Percentiles rank a stretch among this genome's conserved stretches.
Evolutionary conservation across 2,797 vertebrate species (phyloP).

Genomic region (Scyliorhinus canicula): DNA sequence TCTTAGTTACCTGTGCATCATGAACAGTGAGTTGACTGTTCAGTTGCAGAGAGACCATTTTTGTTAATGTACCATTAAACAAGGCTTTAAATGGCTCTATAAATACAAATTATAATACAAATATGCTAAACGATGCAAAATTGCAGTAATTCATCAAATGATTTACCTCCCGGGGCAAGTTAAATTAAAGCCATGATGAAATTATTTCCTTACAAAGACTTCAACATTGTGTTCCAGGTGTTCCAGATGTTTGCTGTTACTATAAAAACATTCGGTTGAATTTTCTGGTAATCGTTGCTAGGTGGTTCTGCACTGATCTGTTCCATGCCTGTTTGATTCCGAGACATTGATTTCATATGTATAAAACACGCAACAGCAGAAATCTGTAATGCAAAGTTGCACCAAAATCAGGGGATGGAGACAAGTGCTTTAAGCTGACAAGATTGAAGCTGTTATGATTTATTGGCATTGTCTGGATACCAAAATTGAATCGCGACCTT

Average conservation of each 20-base stretch:
- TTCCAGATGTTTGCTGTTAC: constrained; percentile 32
- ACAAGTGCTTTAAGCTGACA: neutral
- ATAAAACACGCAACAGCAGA: neutral
- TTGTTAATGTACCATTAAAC: constrained; percentile 11
- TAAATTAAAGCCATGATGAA: constrained; percentile 32
- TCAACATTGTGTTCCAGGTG: neutral
- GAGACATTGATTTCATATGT: neutral
- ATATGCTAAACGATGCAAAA: constrained; percentile 34
- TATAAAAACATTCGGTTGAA: constrained; percentile 13
- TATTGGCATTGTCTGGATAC: neutral
- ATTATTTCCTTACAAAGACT: constrained; percentile 19
- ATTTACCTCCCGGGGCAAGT: constrained; percentile 29
- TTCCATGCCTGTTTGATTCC: neutral
- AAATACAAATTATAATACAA: constrained; percentile 31
- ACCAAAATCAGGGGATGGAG: neutral
- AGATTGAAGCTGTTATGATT: neutral
- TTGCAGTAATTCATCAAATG: constrained; percentile 35
- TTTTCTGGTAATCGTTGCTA: neutral
- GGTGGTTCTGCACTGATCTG: neutral
- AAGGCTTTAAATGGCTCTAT: constrained; percentile 27
- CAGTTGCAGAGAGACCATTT: neutral
- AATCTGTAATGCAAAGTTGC: neutral
- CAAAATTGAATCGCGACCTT: neutral
- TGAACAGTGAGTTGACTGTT: constrained; percentile 28
- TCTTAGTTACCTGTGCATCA: neutral